phyloP scores from a whole-genome alignment of 2,888 invertebrate genomes.

The Tridacna gigas region DNA sequence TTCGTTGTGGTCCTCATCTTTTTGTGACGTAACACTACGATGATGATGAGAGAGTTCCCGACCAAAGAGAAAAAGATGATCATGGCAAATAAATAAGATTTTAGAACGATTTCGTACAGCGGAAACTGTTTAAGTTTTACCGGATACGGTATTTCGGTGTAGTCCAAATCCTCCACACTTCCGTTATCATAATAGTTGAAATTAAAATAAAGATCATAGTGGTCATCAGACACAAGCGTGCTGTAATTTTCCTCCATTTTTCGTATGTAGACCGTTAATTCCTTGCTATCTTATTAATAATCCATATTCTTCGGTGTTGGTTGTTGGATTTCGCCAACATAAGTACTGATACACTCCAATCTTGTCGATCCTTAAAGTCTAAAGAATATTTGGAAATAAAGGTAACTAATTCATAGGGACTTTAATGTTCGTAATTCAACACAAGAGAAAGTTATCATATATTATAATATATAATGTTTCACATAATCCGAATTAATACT shows the following conservation, averaged over 20 bases:
- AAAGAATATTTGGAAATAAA: too few relatives aligned
- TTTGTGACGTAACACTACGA: constrained; percentile 75
- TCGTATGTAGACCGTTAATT: not conserved
- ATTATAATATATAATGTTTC: too few relatives aligned
- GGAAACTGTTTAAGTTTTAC: constrained; percentile 66
- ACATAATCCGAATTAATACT: too few relatives aligned
- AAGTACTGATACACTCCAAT: too few relatives aligned
- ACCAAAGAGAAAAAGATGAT: constrained; percentile 75
- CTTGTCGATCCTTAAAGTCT: too few relatives aligned
- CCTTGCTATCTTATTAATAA: too few relatives aligned
- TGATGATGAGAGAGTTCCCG: constrained; percentile 77
- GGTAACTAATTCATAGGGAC: too few relatives aligned
- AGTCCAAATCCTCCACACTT: constrained; percentile 29
- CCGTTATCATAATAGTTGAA: constrained; percentile 15
- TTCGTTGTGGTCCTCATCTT: constrained; percentile 83
- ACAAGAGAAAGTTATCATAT: too few relatives aligned
- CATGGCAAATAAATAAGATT: constrained; percentile 71
- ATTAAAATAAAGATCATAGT: constrained; percentile 5
- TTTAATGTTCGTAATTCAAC: too few relatives aligned
- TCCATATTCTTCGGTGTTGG: too few relatives aligned
- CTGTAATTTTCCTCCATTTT: constrained; percentile 15
- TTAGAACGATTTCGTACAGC: constrained; percentile 74
- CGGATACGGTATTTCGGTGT: constrained; percentile 63
- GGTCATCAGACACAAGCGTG: not conserved
- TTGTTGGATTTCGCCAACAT: too few relatives aligned